Conservation (phyloP, 2,888 invertebrate genomes). For the Crioceris asparagi region DNA sequence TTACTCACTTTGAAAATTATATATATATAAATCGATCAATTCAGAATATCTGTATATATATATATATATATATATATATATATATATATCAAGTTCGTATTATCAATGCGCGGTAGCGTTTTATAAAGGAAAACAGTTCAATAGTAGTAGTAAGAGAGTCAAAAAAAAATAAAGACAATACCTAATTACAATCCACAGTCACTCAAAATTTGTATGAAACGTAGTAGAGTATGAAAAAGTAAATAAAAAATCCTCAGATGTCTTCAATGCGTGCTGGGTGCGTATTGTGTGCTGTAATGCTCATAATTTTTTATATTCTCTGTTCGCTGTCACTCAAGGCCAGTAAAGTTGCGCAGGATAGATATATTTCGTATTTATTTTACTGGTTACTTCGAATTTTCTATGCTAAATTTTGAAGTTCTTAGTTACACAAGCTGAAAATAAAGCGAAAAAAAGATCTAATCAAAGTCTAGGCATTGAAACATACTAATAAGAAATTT, state of each 20-base stretch:
- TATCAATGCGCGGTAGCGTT: too few relatives aligned
- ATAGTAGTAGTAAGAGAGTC: too few relatives aligned
- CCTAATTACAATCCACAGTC: conserved; percentile 37
- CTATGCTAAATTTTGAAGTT: conserved; percentile 43
- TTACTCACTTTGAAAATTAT: too few relatives aligned
- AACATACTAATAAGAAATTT: not conserved
- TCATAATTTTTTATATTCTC: conserved; percentile 28
- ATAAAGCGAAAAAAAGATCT: conserved; percentile 22
- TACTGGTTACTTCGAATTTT: conserved; percentile 41
- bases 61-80: too few relatives aligned
- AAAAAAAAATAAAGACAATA: conserved; percentile 19
- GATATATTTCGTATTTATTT: conserved; percentile 18
- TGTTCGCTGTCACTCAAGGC: conserved; percentile 26
- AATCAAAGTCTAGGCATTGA: too few relatives aligned
- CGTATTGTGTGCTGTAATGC: conserved; percentile 50
- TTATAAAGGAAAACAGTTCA: conserved; percentile 24
- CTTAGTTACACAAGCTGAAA: conserved; percentile 58
- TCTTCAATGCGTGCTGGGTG: conserved; percentile 84
- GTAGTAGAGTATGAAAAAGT: conserved; percentile 33
- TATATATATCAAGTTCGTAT: too few relatives aligned
- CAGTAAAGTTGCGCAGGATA: conserved; percentile 35
- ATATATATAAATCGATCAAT: too few relatives aligned
- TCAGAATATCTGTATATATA: too few relatives aligned
- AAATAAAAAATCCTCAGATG: conserved; percentile 68
- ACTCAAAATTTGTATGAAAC: conserved; percentile 37